These are phyloP conservation scores for Labeo calbasu DNA, from an alignment of 2,797 vertebrate genomes.

Conservation along the genomic window DNA sequence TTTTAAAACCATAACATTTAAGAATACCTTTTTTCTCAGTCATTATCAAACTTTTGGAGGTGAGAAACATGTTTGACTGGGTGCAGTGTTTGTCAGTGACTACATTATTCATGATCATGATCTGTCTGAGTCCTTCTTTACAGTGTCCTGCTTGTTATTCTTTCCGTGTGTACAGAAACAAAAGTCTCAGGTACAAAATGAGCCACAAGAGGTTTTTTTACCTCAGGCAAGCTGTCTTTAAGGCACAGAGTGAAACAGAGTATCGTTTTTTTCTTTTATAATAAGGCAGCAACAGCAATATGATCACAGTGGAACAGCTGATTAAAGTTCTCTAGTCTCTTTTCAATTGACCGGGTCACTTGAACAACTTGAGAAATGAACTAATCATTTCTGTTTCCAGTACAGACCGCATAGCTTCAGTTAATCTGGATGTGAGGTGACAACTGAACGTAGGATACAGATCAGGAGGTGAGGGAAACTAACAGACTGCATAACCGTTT, in stretches of 20 bases:
- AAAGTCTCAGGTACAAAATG: background rate
- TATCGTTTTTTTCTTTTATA: background rate
- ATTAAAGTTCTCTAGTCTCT: too few relatives aligned
- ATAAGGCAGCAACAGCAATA: background rate
- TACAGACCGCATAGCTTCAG: too few relatives aligned
- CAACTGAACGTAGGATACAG: too few relatives aligned
- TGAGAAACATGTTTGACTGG: background rate
- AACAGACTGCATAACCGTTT: too few relatives aligned
- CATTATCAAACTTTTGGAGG: slow-evolving; percentile 4
- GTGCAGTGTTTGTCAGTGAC: background rate
- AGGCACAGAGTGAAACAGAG: background rate
- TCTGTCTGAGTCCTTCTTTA: background rate
- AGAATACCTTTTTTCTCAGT: background rate
- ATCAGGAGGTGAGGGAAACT: too few relatives aligned
- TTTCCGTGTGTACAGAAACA: background rate
- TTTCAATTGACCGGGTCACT: too few relatives aligned
- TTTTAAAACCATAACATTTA: slow-evolving; percentile 8
- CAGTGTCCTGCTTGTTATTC: background rate
- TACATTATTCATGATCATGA: slow-evolving; percentile 7
- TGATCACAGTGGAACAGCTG: background rate
- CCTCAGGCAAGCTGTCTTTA: background rate
- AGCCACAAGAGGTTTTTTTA: background rate
- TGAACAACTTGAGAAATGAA: too few relatives aligned
- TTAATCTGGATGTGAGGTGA: too few relatives aligned
- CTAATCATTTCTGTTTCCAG: too few relatives aligned